A percentile compares a stretch with the other conserved stretches of the same genome.
phyloP scores from a whole-genome alignment of 1,140 invertebrate species.

The Adoxophyes honmai region DNA sequence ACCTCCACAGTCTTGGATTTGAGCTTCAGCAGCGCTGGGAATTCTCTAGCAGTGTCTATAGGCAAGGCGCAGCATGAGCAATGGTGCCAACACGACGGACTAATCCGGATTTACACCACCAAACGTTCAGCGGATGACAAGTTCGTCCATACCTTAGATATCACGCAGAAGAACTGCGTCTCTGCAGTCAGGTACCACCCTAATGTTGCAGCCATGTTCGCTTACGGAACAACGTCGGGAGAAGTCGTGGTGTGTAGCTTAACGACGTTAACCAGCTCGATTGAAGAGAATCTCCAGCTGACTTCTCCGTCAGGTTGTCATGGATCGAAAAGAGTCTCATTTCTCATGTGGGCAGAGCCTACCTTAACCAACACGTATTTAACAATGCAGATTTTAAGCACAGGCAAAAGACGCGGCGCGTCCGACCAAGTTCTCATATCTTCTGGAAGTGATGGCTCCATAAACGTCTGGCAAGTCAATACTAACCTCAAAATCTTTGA shows the following conservation, averaged over 20 bases:
- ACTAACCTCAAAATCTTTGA: constrained; percentile 43
- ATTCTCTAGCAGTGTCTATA: constrained; percentile 52
- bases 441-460: constrained; percentile 45
- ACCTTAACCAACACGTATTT: constrained; percentile 44
- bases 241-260: constrained; percentile 57
- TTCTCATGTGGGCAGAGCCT: constrained; percentile 51
- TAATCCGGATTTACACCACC: constrained; percentile 48
- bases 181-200: constrained; percentile 56
- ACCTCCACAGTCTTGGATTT: constrained; percentile 36
- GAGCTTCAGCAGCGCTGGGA: constrained; percentile 57
- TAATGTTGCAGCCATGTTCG: constrained; percentile 45
- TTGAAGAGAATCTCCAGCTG: constrained; percentile 38
- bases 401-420: constrained; percentile 47
- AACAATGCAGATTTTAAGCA: constrained; percentile 47
- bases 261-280: constrained; percentile 25
- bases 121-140: constrained; percentile 45
- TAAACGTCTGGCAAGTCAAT: constrained; percentile 60
- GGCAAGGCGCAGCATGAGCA: constrained; percentile 48
- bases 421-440: constrained; percentile 57
- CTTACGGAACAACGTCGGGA: constrained; percentile 55
- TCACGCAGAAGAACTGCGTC: constrained; percentile 56
- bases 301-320: constrained; percentile 48
- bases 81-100: constrained; percentile 53
- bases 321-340: constrained; percentile 41
- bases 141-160: constrained; percentile 44